A percentile compares a stretch with the other conserved stretches of the same genome.
phyloP scores from a whole-genome alignment of 2,113 vertebrate species.

The Tiliqua scincoides region DNA sequence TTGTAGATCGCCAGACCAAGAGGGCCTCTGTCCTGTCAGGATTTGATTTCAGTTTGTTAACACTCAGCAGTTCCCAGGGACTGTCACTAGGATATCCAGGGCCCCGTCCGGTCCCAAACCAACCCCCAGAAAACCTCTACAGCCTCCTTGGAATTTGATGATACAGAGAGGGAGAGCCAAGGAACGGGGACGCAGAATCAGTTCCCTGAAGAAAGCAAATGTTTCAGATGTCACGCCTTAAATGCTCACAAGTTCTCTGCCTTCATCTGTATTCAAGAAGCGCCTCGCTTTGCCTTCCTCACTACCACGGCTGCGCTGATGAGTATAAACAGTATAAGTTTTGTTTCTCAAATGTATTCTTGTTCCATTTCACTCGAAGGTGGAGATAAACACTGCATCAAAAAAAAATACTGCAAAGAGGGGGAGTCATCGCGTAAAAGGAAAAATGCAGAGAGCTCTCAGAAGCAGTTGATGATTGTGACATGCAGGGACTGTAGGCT shows the following conservation, averaged over 20 bases:
- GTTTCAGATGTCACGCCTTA: slow-evolving; percentile 51
- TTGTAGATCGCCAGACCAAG: too few relatives aligned
- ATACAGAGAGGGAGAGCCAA: too few relatives aligned
- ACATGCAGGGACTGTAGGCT: neutral
- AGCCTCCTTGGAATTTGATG: too few relatives aligned
- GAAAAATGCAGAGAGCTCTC: slow-evolving; percentile 35
- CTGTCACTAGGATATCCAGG: too few relatives aligned
- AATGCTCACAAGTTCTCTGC: slow-evolving; percentile 51
- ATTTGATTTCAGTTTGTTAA: too few relatives aligned
- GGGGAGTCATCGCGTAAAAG: slow-evolving; percentile 42
- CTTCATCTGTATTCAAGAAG: slow-evolving; percentile 77
- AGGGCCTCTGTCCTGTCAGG: too few relatives aligned
- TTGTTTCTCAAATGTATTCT: slow-evolving; percentile 68
- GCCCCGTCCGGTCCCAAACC: too few relatives aligned
- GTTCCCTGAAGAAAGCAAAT: slow-evolving; percentile 40
- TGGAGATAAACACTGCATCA: slow-evolving; percentile 31
- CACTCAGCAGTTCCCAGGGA: too few relatives aligned
- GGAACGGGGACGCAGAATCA: neutral
- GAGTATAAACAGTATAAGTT: slow-evolving; percentile 75
- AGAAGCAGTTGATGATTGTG: slow-evolving; percentile 37
- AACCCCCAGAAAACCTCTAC: too few relatives aligned
- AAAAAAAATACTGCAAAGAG: neutral
- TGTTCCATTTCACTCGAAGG: slow-evolving; percentile 58
- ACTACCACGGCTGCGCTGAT: slow-evolving; percentile 65
- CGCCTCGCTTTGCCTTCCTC: slow-evolving; percentile 55